These are phyloP conservation scores for Caenorhabditis parvicauda DNA, from an alignment of 2,888 invertebrate genomes.

Conservation along the genomic window DNA sequence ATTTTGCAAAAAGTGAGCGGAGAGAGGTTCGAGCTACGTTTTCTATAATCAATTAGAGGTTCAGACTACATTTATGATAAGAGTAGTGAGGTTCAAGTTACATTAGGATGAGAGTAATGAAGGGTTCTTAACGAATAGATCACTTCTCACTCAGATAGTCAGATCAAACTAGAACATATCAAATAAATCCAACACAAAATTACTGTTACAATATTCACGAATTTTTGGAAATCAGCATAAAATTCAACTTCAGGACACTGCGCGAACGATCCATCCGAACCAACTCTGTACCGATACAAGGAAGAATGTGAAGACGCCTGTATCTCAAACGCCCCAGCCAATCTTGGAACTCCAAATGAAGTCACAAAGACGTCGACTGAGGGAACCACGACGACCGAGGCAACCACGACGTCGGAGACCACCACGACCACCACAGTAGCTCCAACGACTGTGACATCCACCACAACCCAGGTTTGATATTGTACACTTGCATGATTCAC, in stretches of 20 bases:
- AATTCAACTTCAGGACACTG: slow-evolving; percentile 54
- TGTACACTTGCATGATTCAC: background rate
- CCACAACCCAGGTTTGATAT: slow-evolving; percentile 12
- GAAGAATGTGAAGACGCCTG: slow-evolving; percentile 62
- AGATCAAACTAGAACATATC: too few relatives aligned
- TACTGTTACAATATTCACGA: too few relatives aligned
- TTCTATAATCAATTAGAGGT: too few relatives aligned
- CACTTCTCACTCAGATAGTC: too few relatives aligned
- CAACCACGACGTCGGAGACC: background rate
- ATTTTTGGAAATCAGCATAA: too few relatives aligned
- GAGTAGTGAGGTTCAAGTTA: too few relatives aligned
- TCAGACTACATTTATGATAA: too few relatives aligned
- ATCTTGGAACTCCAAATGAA: slow-evolving; percentile 33
- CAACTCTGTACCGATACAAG: slow-evolving; percentile 61
- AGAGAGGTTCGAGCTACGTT: too few relatives aligned
- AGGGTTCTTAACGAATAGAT: too few relatives aligned
- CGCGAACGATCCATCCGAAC: slow-evolving; percentile 57
- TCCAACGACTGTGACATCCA: slow-evolving; percentile 15
- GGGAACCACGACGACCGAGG: slow-evolving; percentile 8
- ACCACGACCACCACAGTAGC: slow-evolving; percentile 9
- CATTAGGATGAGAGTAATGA: too few relatives aligned
- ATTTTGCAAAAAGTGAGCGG: too few relatives aligned
- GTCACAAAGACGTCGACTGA: slow-evolving; percentile 5
- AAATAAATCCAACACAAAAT: too few relatives aligned
- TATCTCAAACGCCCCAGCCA: slow-evolving; percentile 31